These are phyloP conservation scores for Rhabdornis inornatus DNA, from an alignment of 2,113 vertebrate species.

Conservation along the genomic window DNA sequence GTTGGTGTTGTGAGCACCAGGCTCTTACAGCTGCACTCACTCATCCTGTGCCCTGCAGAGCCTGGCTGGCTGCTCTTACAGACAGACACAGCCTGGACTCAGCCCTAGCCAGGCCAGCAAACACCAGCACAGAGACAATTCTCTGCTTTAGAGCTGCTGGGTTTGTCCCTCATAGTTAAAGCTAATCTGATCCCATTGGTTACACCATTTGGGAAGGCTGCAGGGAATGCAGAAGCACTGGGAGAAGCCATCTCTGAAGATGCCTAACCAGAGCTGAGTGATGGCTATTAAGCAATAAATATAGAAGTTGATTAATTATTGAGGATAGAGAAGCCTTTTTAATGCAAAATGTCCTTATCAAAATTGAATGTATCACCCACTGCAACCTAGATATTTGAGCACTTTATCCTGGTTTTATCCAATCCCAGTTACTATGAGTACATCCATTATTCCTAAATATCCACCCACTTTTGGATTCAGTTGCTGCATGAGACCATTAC, in stretches of 20 bases:
- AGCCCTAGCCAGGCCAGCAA: background rate
- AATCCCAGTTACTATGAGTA: background rate
- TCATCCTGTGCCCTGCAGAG: background rate
- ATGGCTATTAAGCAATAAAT: background rate
- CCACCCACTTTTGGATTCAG: background rate
- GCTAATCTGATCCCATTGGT: background rate
- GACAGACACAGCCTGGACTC: too few species aligned
- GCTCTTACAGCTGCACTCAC: background rate
- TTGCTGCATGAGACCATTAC: slow-evolving; percentile 1
- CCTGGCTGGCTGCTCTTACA: background rate
- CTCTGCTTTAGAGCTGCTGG: background rate
- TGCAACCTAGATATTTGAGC: background rate
- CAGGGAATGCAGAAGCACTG: background rate
- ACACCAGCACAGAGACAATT: background rate
- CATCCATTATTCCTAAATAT: background rate
- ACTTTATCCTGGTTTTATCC: background rate
- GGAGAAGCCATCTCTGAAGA: background rate
- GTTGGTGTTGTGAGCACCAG: background rate
- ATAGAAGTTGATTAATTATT: background rate
- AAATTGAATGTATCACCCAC: background rate
- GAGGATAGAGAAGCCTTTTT: background rate
- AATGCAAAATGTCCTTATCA: background rate
- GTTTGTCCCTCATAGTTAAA: background rate
- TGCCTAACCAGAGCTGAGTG: background rate
- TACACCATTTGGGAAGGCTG: background rate